Evolutionary conservation across 2,113 vertebrate genomes (phyloP).

Genomic region (Eptesicus fuscus): DNA sequence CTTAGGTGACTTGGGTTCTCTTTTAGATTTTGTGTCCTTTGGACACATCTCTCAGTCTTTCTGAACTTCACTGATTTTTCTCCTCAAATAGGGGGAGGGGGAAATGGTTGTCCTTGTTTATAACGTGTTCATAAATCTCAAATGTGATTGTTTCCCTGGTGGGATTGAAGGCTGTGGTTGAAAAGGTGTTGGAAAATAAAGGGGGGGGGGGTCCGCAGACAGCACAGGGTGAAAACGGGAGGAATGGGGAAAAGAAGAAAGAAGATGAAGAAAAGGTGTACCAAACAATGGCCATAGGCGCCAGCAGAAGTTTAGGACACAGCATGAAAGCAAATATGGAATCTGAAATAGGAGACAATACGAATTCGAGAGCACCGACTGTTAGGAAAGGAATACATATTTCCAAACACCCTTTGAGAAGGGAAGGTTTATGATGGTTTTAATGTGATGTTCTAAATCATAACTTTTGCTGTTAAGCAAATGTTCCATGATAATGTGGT

Average conservation of each 20-base stretch:
- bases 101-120: not conserved
- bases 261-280: not conserved
- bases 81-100: not conserved
- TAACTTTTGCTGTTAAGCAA: slow-evolving; percentile 34
- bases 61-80: not conserved
- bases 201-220: not conserved
- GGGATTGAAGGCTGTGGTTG: not conserved
- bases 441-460: slow-evolving; percentile 52
- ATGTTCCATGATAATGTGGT: not conserved
- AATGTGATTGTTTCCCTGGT: not conserved
- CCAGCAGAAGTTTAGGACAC: not conserved
- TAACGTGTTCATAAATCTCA: not conserved
- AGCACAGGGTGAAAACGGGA: not conserved
- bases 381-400: not conserved
- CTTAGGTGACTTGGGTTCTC: not conserved
- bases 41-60: not conserved
- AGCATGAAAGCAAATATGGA: not conserved
- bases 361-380: not conserved
- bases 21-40: not conserved
- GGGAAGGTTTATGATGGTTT: slow-evolving; percentile 52
- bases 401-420: slow-evolving; percentile 45
- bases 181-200: not conserved
- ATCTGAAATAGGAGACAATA: not conserved
- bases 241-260: not conserved
- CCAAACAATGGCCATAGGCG: rapidly evolving